phyloP scores from a whole-genome alignment of 2,113 vertebrate genomes.

The Uria lomvia region DNA sequence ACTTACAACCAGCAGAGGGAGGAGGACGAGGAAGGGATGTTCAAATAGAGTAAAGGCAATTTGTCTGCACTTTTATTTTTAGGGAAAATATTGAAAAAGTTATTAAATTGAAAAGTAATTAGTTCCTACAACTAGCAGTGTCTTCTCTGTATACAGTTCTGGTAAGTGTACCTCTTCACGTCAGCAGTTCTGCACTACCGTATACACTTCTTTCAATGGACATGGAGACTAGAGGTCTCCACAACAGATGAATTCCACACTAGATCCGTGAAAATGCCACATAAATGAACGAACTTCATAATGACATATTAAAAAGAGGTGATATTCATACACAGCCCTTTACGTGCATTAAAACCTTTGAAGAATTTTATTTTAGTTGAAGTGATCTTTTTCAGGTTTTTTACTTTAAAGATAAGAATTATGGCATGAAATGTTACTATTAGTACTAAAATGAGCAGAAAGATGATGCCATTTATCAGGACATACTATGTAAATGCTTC shows the following conservation, averaged over 20 bases:
- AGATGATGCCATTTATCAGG: background rate
- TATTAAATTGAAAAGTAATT: background rate
- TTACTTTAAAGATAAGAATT: background rate
- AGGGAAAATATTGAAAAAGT: background rate
- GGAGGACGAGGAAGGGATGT: background rate
- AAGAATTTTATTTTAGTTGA: background rate
- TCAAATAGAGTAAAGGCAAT: background rate
- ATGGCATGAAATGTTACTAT: background rate
- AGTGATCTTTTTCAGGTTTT: background rate
- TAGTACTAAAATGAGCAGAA: background rate
- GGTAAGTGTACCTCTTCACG: background rate
- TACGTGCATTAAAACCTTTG: background rate
- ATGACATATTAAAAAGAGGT: background rate
- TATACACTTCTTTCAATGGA: background rate
- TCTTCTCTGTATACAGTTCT: background rate
- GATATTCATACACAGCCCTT: background rate
- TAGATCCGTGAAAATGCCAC: background rate
- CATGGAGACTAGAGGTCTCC: background rate
- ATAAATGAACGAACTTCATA: background rate
- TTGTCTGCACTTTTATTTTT: background rate
- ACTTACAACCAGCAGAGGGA: conserved; percentile 46
- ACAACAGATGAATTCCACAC: background rate
- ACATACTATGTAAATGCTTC: background rate
- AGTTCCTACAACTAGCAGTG: background rate
- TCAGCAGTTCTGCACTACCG: background rate